Evolutionary conservation across 37 sponge, comb jelly and placozoan species (phyloP).

Genomic region (Aplysina aerophoba): DNA sequence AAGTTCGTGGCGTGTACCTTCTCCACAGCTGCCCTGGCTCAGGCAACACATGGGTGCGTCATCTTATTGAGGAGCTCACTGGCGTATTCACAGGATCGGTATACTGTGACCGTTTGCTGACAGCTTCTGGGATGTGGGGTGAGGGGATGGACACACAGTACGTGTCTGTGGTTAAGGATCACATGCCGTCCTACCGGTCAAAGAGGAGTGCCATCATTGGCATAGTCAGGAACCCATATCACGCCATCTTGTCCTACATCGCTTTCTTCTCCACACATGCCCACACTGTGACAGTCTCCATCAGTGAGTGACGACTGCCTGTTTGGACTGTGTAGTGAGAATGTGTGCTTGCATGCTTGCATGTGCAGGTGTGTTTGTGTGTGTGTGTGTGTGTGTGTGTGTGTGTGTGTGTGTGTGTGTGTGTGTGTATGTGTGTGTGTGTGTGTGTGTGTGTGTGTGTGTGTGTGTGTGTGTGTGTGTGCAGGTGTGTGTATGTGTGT

Average conservation of each 20-base stretch:
- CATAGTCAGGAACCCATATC: constrained; percentile 20
- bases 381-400: constrained; percentile 41
- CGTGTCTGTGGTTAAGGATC: not conserved
- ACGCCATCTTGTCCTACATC: not conserved
- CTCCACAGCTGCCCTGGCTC: constrained; percentile 9
- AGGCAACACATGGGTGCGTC: constrained; percentile 11
- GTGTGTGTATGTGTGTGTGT: constrained; percentile 27
- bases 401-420: constrained; percentile 30
- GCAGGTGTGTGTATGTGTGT: constrained; percentile 1
- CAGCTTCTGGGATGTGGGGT: constrained; percentile 14
- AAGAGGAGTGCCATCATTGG: not conserved
- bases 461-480: constrained; percentile 31
- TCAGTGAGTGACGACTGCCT: not conserved
- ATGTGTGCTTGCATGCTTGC: constrained; percentile 28
- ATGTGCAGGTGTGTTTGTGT: constrained; percentile 39
- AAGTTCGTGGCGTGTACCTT: not conserved
- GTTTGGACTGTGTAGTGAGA: too few species aligned
- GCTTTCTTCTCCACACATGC: not conserved
- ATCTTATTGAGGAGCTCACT: not conserved
- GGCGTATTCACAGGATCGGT: constrained; percentile 15
- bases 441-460: not conserved
- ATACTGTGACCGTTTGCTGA: not conserved
- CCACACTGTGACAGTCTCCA: not conserved
- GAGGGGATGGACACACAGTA: constrained; percentile 3
- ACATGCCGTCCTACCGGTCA: not conserved